These are phyloP conservation scores for Mormyrus hasselquistii DNA, from an alignment of 2,797 vertebrate genomes.

Conservation along the genomic window DNA sequence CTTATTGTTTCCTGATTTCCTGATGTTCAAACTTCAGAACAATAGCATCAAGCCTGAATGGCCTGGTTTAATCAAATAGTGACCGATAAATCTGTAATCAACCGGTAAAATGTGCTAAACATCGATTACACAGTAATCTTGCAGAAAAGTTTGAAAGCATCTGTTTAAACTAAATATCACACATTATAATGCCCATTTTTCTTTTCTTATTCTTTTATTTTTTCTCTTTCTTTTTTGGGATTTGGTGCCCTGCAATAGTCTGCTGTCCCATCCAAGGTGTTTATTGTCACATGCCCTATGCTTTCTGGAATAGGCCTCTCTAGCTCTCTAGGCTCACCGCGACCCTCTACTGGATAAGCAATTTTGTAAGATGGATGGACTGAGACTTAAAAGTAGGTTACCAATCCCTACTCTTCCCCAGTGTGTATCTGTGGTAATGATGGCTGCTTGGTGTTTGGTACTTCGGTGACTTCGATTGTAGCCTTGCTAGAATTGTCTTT, in stretches of 20 bases:
- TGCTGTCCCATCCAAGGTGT: not conserved
- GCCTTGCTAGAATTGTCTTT: not conserved
- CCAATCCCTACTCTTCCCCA: not conserved
- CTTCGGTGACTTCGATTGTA: not conserved
- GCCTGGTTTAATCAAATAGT: not conserved
- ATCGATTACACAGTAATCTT: not conserved
- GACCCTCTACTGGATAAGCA: not conserved
- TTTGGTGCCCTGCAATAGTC: not conserved
- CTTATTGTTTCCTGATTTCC: not conserved
- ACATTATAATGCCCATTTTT: not conserved
- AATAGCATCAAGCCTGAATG: not conserved
- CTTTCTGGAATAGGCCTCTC: not conserved
- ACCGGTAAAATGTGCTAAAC: not conserved
- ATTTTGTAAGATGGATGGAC: not conserved
- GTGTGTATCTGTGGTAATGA: not conserved
- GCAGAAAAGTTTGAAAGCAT: not conserved
- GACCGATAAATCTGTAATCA: not conserved
- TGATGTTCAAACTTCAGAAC: not conserved
- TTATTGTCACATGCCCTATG: not conserved
- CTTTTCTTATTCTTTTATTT: not conserved
- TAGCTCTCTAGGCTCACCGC: not conserved
- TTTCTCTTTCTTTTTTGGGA: not conserved
- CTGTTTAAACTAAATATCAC: not conserved
- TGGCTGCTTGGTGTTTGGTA: not conserved
- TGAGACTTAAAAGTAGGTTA: constrained; percentile 7